Percentiles rank a stretch among this genome's conserved stretches.
phyloP scores from a whole-genome alignment of 92 coral and sea anemone genomes.

The Parazoanthus atlanticus region DNA sequence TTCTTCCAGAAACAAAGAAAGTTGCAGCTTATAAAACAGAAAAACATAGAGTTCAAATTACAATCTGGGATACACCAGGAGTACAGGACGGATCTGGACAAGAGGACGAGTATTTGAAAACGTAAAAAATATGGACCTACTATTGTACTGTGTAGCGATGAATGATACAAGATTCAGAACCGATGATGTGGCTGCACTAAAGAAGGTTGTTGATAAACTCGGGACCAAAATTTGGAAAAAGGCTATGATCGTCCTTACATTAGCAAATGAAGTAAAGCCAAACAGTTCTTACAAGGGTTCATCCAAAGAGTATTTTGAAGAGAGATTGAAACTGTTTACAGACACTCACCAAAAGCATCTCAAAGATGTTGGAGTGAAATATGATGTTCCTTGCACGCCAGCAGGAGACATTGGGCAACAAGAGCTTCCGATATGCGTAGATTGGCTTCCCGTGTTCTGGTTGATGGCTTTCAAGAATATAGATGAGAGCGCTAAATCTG shows the following conservation, averaged over 20 bases:
- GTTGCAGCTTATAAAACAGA: not conserved
- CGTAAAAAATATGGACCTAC: not conserved
- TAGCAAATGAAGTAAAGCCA: not conserved
- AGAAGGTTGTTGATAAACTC: not conserved
- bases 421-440: not conserved
- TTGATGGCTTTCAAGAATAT: not conserved
- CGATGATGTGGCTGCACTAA: not conserved
- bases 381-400: not conserved
- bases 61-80: not conserved
- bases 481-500: not conserved
- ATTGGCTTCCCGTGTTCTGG: constrained; percentile 4
- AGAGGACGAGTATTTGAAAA: not conserved
- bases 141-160: not conserved
- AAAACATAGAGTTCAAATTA: not conserved
- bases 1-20: not conserved
- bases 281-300: not conserved
- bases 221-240: not conserved
- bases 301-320: not conserved
- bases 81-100: not conserved
- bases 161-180: not conserved
- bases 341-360: not conserved
- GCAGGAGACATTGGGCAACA: not conserved
- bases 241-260: not conserved
- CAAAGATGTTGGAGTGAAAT: not conserved
- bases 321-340: not conserved